Conservation (phyloP, 2,888 invertebrate species). For the Cremastinae sp. region DNA sequence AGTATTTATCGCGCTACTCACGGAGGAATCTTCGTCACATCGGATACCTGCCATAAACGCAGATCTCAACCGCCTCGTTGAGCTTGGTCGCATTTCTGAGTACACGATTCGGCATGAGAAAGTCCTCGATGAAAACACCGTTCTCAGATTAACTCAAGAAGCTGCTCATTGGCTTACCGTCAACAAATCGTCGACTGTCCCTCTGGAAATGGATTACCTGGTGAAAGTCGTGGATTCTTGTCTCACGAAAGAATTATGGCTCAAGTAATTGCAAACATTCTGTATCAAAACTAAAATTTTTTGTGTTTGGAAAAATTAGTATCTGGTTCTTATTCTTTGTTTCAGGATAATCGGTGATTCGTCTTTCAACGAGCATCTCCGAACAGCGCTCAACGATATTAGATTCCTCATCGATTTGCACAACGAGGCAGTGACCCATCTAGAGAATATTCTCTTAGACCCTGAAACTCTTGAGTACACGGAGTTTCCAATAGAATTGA, state of each 20-base stretch:
- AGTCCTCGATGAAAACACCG: slow-evolving; percentile 66
- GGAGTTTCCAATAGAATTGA: slow-evolving; percentile 85
- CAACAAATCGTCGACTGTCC: slow-evolving; percentile 71
- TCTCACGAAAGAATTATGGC: slow-evolving; percentile 75
- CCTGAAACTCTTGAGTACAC: slow-evolving; percentile 83
- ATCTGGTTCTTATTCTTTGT: no score
- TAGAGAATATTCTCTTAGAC: slow-evolving; percentile 84
- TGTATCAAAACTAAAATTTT: no score
- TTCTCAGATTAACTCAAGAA: slow-evolving; percentile 71
- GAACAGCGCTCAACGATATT: slow-evolving; percentile 81
- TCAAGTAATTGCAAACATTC: slow-evolving; percentile 70
- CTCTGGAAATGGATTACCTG: slow-evolving; percentile 75
- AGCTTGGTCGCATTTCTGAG: slow-evolving; percentile 74
- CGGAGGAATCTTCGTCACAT: slow-evolving; percentile 56
- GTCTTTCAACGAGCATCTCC: slow-evolving; percentile 68
- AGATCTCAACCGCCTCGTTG: slow-evolving; percentile 68
- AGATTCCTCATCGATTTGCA: slow-evolving; percentile 84
- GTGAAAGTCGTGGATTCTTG: slow-evolving; percentile 68
- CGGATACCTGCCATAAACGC: slow-evolving; percentile 60
- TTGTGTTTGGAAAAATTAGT: no score
- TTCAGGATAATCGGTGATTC: slow-evolving; percentile 74
- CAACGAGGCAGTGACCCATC: slow-evolving; percentile 85
- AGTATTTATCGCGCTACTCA: slow-evolving; percentile 71
- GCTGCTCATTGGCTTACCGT: slow-evolving; percentile 74
- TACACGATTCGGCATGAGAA: slow-evolving; percentile 71